Evolutionary conservation across 2,113 vertebrate species (phyloP), one percentile per base, ranked within the genome.

Genomic region (Corvus cornix): DNA sequence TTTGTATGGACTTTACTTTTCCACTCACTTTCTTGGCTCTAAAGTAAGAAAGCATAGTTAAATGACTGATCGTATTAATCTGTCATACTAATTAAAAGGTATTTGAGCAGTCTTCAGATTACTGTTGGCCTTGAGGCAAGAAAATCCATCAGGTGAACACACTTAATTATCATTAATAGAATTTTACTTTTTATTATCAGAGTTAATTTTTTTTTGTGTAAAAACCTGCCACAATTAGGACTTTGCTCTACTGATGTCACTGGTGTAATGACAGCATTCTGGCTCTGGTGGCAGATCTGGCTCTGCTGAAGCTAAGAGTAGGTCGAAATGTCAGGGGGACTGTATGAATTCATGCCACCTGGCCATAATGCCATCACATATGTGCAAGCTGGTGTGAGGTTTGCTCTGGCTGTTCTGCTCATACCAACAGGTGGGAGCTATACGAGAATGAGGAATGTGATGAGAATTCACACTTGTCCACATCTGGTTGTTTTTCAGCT

Each of bases 11-110:
- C 56, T 79, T 86, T 44, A 68, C 82, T 81, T 86, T 73, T 96
- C 68, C 78, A 67, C 46, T 87, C 81, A 70, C 37, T 95, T 95
- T 94, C 95, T 97, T 97, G 87, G 46, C 86, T 95, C 35, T 91
- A 64, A 93, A 94, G 35, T 75, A 73, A 92, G 87, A 94, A 95
- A 39, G 49, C 4, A 1, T 70, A 52, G 62, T 78, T 93, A 89
- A 96, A 95, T 94, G 84, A 93, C 91, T 92, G 92, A 63, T 68
- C 62, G 17, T 77, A 81, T 81, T 92, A 96, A 78, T 92, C 53
- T 89, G 35, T 48, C 11, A 0, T 64, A 41, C 58, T 91, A 95
- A 96, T 95, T 94, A 80, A 93, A 95, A 96, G 52, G 28, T 90
- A 58, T 86, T 69, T 68, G 53, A 95, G n/a, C 33, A 87, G 60